Evolutionary conservation across 1,140 invertebrate genomes (phyloP).

Genomic region (Phocides pigmalion): DNA sequence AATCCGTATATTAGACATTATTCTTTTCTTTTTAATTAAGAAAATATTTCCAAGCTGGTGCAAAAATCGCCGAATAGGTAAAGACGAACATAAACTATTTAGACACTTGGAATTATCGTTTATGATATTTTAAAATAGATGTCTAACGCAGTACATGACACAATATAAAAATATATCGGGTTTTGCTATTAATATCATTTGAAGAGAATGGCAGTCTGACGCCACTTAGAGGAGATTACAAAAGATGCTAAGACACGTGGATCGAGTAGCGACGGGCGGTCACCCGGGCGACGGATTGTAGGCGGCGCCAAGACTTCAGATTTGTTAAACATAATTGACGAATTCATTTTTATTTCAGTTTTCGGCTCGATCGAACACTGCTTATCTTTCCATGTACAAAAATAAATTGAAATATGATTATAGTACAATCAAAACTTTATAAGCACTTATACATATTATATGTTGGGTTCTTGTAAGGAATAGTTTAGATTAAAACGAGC

Average conservation of each 20-base stretch:
- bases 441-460: neutral
- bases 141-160: neutral
- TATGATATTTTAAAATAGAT: no score
- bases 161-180: neutral
- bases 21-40: no score
- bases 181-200: neutral
- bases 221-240: neutral
- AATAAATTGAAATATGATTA: neutral
- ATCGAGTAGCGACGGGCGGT: slow-evolving; percentile 50
- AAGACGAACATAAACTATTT: no score
- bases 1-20: no score
- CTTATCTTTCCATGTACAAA: slow-evolving; percentile 1
- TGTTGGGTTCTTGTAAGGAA: neutral
- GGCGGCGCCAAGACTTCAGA: slow-evolving; percentile 47
- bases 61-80: no score
- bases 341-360: slow-evolving; percentile 41
- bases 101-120: no score
- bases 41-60: no score
- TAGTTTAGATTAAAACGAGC: neutral
- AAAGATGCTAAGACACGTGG: slow-evolving; percentile 38
- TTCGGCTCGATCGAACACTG: slow-evolving; percentile 33
- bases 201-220: neutral
- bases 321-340: slow-evolving; percentile 38
- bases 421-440: neutral
- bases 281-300: slow-evolving; percentile 53